Evolutionary conservation across 2,888 invertebrate genomes (phyloP).

Genomic region (Drosophila nr. perissopoda): DNA sequence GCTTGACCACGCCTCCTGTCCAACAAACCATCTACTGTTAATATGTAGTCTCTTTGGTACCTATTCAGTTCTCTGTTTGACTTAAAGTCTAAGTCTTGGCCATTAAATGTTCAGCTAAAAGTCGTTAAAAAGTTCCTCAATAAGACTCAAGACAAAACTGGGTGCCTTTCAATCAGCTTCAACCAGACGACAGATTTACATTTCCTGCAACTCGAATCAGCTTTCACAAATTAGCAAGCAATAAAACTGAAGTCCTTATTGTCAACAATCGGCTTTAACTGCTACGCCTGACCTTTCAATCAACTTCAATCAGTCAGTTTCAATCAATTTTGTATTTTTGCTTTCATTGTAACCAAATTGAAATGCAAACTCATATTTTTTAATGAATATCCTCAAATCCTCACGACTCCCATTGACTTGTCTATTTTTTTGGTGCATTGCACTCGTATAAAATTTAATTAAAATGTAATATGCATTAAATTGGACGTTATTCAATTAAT

Average conservation of each 20-base stretch:
- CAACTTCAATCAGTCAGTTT: background rate
- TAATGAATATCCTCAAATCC: background rate
- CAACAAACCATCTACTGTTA: background rate
- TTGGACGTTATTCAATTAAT: slow-evolving; percentile 3
- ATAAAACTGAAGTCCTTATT: background rate
- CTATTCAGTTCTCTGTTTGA: slow-evolving; percentile 23
- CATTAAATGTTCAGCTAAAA: slow-evolving; percentile 3
- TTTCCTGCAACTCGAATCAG: background rate
- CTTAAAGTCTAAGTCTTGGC: slow-evolving; percentile 10
- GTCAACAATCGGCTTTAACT: background rate
- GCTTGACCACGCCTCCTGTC: slow-evolving; percentile 24
- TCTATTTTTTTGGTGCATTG: background rate
- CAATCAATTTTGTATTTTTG: background rate
- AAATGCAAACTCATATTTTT: background rate
- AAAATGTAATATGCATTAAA: slow-evolving; percentile 3
- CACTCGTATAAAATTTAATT: slow-evolving; percentile 1
- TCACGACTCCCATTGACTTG: background rate
- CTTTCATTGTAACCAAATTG: background rate
- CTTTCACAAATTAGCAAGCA: background rate
- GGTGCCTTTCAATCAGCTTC: slow-evolving; percentile 1
- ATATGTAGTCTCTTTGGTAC: background rate
- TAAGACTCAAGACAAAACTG: background rate
- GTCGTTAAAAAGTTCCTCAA: background rate
- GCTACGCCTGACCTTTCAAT: background rate
- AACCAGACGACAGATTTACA: background rate